Percentiles rank a stretch among this genome's conserved stretches.
Conservation (phyloP, 35 echinoderm and acorn worm species). For the Anneissia japonica region DNA sequence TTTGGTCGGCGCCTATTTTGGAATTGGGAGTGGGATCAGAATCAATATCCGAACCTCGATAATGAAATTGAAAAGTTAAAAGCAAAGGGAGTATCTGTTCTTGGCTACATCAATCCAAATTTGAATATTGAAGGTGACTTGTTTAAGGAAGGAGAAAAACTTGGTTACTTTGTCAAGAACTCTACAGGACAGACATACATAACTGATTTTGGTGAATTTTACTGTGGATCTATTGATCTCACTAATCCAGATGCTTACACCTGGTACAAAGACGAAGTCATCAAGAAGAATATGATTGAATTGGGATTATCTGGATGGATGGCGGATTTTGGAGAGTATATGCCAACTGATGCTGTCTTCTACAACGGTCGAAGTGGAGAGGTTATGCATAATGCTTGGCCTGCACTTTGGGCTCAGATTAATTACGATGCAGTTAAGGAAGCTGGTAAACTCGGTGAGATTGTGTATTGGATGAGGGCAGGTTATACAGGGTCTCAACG, state of each 20-base stretch:
- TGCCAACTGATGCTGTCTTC: conserved; percentile 86
- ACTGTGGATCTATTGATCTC: conserved; percentile 85
- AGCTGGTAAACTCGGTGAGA: conserved; percentile 61
- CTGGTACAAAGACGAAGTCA: conserved; percentile 86
- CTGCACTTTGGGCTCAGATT: conserved; percentile 74
- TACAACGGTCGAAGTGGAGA: conserved; percentile 51
- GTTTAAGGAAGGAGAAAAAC: conserved; percentile 57
- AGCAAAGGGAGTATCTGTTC: conserved; percentile 42
- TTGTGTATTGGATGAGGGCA: conserved; percentile 95
- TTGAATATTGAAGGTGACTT: conserved; percentile 76
- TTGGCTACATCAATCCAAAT: conserved; percentile 77
- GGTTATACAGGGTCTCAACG: conserved; percentile 79
- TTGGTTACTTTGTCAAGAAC: conserved; percentile 61
- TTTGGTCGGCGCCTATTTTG: conserved; percentile 88
- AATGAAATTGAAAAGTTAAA: conserved; percentile 56
- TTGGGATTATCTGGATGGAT: conserved; percentile 94
- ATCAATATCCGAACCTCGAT: conserved; percentile 86
- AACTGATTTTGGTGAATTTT: conserved; percentile 63
- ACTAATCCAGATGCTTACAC: conserved; percentile 71
- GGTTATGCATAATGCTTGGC: conserved; percentile 84
- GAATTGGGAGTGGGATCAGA: conserved; percentile 93
- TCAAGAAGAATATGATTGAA: conserved; percentile 82
- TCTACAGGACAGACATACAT: conserved; percentile 67
- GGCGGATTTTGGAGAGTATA: conserved; percentile 96
- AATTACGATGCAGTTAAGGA: conserved; percentile 84